Base-by-base conservation (phyloP, 2,113 vertebrate species). In the Cyprinus carpio region DNA sequence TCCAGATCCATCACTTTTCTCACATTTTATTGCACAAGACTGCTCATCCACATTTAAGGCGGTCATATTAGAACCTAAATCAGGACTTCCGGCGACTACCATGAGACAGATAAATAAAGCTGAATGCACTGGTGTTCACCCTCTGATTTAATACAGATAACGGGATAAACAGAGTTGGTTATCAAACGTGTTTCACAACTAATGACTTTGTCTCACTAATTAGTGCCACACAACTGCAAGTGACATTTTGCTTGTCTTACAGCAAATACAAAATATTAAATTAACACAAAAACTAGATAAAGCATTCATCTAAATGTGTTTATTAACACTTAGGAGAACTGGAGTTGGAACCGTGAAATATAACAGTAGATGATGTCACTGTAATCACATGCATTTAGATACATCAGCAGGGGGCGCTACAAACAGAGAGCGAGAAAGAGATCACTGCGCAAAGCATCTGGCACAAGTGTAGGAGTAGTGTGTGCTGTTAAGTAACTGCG, bases 21-120 rank as follows among this genome's bases (percentile, higher is more conserved):
- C 72, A 83, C 40, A 71, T 84, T 94, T 93, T 92, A 94, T 93
- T 92, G 83, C 80, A 78, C 81, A 65, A 69, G 87, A 91, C 85
- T 91, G 87, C 46, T 86, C 83, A 92, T 84, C 56, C 81, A 82
- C 77, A 76, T 88, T 87, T 84, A 64, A 88, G 86, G 85, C 81
- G 87, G 40, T 71, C 75, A 85, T 23, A 82, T 77, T 76, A 89
- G 74, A 84, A 76, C 62, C 76, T 51, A 65, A 62, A 80, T 46
- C n/a, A 51, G 27, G 31, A 43, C 34, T 81, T 12, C 16, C 43
- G 69, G 43, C n/a, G 12, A 74, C 34, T n/a, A 62, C n/a, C 29
- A 71, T 51, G 49, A 87, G 81, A 60, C 64, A 25, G 67, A n/a
- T 46, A 29, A 75, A 8, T 67, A 86, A 60, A 80, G 54, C 31